Conservation (phyloP, 2,113 vertebrate genomes). For the Colius striatus region DNA sequence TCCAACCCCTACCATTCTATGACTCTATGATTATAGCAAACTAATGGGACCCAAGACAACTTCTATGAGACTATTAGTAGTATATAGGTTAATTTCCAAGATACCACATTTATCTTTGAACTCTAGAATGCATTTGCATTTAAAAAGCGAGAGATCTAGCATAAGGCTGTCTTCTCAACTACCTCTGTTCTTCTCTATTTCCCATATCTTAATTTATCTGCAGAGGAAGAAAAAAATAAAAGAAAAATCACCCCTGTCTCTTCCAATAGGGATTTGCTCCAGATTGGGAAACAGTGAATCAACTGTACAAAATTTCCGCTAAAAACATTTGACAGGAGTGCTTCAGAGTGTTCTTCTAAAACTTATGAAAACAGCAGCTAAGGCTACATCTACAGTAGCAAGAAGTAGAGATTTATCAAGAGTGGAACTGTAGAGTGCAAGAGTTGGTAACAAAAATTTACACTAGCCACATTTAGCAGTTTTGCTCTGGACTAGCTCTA, state of each 20-base stretch:
- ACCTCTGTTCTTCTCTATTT: neutral
- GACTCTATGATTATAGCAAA: neutral
- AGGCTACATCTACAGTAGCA: neutral
- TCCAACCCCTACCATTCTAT: too few species aligned
- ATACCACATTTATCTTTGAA: neutral
- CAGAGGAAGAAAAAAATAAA: neutral
- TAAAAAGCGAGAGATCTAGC: neutral
- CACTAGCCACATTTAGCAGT: neutral
- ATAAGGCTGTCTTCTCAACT: neutral
- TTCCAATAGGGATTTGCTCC: neutral
- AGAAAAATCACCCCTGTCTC: neutral
- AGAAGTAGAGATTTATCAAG: neutral
- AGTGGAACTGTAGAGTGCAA: neutral
- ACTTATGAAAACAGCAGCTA: neutral
- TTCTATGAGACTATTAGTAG: neutral
- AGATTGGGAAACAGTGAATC: neutral
- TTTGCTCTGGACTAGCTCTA: neutral
- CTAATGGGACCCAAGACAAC: neutral
- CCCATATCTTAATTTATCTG: neutral
- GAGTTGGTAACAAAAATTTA: neutral
- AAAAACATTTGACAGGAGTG: neutral
- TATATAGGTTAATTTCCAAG: neutral
- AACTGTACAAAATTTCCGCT: neutral
- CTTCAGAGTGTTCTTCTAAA: slow-evolving; percentile 10
- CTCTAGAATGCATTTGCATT: neutral